phyloP scores from a whole-genome alignment of 2,888 invertebrate species.

The Archips crataeganus region DNA sequence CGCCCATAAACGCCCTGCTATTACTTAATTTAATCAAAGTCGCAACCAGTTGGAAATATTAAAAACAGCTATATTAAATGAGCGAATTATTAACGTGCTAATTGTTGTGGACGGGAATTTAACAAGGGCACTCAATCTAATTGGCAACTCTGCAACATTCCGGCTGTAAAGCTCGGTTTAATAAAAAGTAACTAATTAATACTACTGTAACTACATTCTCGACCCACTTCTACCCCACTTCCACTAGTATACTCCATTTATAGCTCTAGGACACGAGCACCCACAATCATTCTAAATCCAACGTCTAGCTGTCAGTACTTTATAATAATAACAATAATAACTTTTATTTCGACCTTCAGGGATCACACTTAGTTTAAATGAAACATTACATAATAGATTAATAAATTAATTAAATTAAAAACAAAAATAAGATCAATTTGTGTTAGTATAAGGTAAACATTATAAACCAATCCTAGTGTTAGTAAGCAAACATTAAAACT shows the following conservation, averaged over 20 bases:
- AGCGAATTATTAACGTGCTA: slow-evolving; percentile 28
- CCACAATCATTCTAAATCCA: neutral
- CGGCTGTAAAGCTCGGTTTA: slow-evolving; percentile 3
- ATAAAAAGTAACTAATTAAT: slow-evolving; percentile 21
- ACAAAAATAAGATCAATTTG: too few species aligned
- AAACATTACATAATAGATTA: too few species aligned
- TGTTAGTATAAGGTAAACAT: too few species aligned
- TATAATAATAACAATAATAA: too few species aligned
- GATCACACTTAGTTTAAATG: too few species aligned
- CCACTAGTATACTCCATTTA: neutral
- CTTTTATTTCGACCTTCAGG: too few species aligned
- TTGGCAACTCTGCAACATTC: slow-evolving; percentile 33
- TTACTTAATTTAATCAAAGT: slow-evolving; percentile 42
- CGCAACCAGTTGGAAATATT: slow-evolving; percentile 28
- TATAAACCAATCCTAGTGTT: too few species aligned
- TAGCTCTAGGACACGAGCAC: neutral
- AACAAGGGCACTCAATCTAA: slow-evolving; percentile 27
- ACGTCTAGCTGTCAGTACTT: neutral
- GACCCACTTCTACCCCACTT: slow-evolving; percentile 6
- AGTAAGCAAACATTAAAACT: too few species aligned
- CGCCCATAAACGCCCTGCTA: slow-evolving; percentile 36
- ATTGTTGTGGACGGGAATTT: slow-evolving; percentile 31
- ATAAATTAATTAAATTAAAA: too few species aligned
- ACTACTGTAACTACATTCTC: slow-evolving; percentile 7
- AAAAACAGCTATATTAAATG: slow-evolving; percentile 33